Conservation (phyloP, 2,113 vertebrate genomes). For the Menura novaehollandiae region DNA sequence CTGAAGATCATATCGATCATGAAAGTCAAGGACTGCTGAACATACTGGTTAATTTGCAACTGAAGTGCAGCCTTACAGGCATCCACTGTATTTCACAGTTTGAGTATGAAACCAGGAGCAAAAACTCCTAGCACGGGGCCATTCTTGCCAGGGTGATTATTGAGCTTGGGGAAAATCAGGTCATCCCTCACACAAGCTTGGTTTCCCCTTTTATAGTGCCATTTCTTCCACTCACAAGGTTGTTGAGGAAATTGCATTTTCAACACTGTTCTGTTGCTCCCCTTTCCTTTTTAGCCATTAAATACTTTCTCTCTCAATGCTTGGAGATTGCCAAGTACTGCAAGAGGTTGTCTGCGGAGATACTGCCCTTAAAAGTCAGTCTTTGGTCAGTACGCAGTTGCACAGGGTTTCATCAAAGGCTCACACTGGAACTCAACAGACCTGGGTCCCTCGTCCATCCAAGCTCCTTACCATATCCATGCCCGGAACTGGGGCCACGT, state of each 20-base stretch:
- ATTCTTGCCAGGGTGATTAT: background rate
- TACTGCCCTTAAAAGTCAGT: background rate
- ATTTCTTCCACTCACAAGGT: background rate
- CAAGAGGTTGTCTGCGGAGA: background rate
- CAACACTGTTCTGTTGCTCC: background rate
- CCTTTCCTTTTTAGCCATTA: background rate
- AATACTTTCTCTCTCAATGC: background rate
- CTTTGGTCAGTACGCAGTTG: background rate
- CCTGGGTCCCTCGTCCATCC: background rate
- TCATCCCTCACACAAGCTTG: background rate
- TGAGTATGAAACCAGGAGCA: background rate
- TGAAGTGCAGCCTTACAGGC: background rate
- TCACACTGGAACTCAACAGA: background rate
- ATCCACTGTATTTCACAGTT: fast-evolving
- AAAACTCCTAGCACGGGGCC: background rate
- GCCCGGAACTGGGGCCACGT: background rate
- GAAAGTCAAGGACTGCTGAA: background rate
- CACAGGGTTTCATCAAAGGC: background rate
- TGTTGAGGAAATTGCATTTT: background rate
- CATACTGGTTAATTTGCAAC: background rate
- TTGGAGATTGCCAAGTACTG: background rate
- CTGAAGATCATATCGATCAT: background rate
- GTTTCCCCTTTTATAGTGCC: background rate
- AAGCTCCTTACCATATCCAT: background rate
- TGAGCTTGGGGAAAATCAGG: background rate